Conservation (phyloP, 2,797 vertebrate species). For the Naso thynnoides region DNA sequence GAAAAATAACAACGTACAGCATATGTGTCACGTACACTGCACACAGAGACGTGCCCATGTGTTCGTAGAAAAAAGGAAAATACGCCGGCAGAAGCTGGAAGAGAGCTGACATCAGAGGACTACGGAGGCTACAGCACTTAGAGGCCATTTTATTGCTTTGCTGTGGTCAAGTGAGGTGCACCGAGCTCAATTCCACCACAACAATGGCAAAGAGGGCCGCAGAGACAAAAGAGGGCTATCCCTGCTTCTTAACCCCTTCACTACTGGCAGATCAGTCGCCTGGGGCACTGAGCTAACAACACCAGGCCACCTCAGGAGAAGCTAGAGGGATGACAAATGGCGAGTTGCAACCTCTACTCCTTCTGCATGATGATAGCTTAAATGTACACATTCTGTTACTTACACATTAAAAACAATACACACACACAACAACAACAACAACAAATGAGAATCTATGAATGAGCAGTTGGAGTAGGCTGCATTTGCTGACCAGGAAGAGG, state of each 20-base stretch:
- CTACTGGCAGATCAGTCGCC: constrained; percentile 66
- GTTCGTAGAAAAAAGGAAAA: constrained; percentile 53
- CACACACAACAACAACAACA: too few relatives aligned
- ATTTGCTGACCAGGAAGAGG: constrained; percentile 60
- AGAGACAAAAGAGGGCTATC: constrained; percentile 88
- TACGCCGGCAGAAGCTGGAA: constrained; percentile 63
- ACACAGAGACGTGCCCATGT: constrained; percentile 34
- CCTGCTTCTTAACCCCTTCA: constrained; percentile 87
- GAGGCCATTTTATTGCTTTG: constrained; percentile 88
- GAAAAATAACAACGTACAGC: constrained; percentile 14
- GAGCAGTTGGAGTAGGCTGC: constrained; percentile 42
- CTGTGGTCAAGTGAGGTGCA: constrained; percentile 91
- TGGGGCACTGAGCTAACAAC: constrained; percentile 57
- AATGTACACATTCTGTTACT: constrained; percentile 1
- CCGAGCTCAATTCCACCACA: constrained; percentile 86
- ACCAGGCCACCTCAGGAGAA: constrained; percentile 60
- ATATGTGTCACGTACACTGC: constrained; percentile 25
- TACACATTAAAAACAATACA: constrained; percentile 18
- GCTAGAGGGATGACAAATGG: constrained; percentile 53
- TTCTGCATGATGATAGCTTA: constrained; percentile 26
- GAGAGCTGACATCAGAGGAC: constrained; percentile 81
- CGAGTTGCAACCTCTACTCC: constrained; percentile 33
- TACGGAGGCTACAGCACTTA: constrained; percentile 82
- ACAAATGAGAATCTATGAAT: constrained; percentile 28
- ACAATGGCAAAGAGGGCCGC: constrained; percentile 87